phyloP scores from a whole-genome alignment of 2,888 invertebrate genomes.

The Synanthedon tipuliformis region DNA sequence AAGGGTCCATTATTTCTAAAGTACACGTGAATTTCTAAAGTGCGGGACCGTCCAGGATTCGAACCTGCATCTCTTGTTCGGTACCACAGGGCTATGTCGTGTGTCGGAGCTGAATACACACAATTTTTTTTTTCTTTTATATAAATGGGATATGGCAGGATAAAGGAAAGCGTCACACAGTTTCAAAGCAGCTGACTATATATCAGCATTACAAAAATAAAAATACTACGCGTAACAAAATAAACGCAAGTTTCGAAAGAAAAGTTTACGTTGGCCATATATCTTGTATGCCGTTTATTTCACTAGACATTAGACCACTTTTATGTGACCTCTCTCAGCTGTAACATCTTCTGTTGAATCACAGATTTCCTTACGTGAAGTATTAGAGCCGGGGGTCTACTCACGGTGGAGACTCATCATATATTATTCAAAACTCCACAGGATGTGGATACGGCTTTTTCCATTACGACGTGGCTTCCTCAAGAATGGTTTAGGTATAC shows the following conservation, averaged over 20 bases:
- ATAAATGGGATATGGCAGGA: too few species aligned
- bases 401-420: slow-evolving; percentile 5
- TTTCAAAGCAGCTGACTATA: slow-evolving; percentile 1
- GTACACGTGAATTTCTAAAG: too few species aligned
- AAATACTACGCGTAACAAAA: slow-evolving; percentile 9
- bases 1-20: too few species aligned
- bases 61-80: too few species aligned
- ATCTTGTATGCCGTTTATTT: slow-evolving; percentile 12
- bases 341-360: not conserved
- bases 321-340: not conserved
- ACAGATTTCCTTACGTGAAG: not conserved
- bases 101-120: too few species aligned
- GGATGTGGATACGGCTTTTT: slow-evolving; percentile 6
- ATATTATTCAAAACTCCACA: slow-evolving; percentile 9
- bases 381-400: not conserved
- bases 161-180: too few species aligned
- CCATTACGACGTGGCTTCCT: slow-evolving; percentile 5
- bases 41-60: too few species aligned
- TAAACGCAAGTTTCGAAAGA: slow-evolving; percentile 13
- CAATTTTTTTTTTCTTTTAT: too few species aligned
- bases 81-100: too few species aligned
- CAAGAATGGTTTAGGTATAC: slow-evolving; percentile 4
- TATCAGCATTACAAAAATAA: slow-evolving; percentile 13
- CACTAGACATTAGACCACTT: slow-evolving; percentile 4
- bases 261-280: slow-evolving; percentile 12